Percentiles rank a stretch among this genome's conserved stretches.
Conservation (phyloP, 1,140 invertebrate genomes). For the Formica exsecta region DNA sequence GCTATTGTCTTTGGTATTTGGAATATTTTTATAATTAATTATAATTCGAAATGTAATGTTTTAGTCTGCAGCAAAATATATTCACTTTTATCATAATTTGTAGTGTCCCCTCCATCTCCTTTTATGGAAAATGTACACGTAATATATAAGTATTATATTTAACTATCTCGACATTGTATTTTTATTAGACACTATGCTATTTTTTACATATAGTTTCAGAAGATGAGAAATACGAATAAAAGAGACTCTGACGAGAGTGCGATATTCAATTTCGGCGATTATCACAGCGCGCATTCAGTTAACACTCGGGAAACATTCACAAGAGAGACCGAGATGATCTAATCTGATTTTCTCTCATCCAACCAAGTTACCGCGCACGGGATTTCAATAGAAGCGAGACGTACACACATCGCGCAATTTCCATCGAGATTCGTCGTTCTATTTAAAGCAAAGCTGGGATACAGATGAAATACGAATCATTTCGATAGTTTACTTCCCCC, state of each 20-base stretch:
- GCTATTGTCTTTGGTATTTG: too few species aligned
- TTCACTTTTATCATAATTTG: too few species aligned
- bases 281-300: slow-evolving; percentile 2
- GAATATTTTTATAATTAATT: too few species aligned
- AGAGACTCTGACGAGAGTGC: background rate
- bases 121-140: background rate
- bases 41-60: too few species aligned
- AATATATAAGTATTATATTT: background rate
- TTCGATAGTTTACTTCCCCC: background rate
- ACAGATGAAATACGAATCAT: background rate
- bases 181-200: background rate
- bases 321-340: background rate
- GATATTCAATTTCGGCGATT: background rate
- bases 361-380: background rate
- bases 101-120: background rate
- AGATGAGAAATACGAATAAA: background rate
- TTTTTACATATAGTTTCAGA: background rate
- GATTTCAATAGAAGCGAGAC: background rate
- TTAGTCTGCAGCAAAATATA: too few species aligned
- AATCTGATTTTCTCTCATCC: background rate
- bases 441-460: background rate
- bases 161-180: background rate
- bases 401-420: background rate
- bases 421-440: background rate
- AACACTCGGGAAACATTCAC: background rate